Evolutionary conservation across 1,140 invertebrate genomes (phyloP), one percentile per base, ranked within the genome.

Genomic region (Acromyrmex echinatior): DNA sequence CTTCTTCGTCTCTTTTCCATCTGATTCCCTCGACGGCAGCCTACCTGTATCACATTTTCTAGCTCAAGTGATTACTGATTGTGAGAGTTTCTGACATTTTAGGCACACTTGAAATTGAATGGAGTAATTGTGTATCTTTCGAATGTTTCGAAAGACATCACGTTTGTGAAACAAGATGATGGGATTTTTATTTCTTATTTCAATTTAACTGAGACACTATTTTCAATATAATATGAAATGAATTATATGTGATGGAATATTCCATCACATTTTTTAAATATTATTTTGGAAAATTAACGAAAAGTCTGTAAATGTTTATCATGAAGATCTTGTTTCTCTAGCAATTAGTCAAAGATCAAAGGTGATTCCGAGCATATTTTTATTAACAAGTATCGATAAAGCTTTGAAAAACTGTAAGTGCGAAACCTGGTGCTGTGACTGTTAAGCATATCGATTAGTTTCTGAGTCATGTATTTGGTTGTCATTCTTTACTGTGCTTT

Each of bases 401-500:
- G 28, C 31, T 68, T 25, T 80, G 49, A 70, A 70, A 80, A 53
- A 70, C 0, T 82, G 14, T 49, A 76, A 45, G 28, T 84, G 28
- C 28, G 70, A 74, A 68, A 74, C n/a, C 45, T n/a, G 10, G 56
- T 25, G 14, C 25, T 49, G 25, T 7, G n/a, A 74, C 56, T 82
- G 35, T 31, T 51, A 62, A 74, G 35, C 45, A 84, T 76, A 84
- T 84, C 70, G 80, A 76, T 84, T 84, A 63, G 39, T 28, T 87
- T 82, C 60, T 53, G 78, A 71, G 68, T 68, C 45, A 56, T 49
- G 51, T 84, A 89, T 89, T 87, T 82, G 77, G 7, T 63, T 78
- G 86, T 79, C 62, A 76, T 68, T 85, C 87, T 78, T 90, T 78
- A 90, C 84, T 58, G 79, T 62, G 58, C 58, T 86, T 87, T 56